Percentiles rank a stretch among this genome's conserved stretches.
Evolutionary conservation across 2,888 invertebrate species (phyloP).

Genomic region (Tiliacea aurago): DNA sequence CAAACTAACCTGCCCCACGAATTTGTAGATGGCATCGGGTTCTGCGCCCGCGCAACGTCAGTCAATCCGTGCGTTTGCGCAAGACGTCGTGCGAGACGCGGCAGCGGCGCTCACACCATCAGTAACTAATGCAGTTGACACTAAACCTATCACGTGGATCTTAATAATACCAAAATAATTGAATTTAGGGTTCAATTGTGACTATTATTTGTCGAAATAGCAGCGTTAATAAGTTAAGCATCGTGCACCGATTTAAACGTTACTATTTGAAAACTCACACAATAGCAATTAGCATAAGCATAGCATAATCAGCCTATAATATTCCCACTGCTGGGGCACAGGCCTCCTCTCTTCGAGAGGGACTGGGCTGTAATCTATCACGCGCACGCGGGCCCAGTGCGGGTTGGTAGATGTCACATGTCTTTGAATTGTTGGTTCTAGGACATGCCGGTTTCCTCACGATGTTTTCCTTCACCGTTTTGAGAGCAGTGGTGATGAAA

Average conservation of each 20-base stretch:
- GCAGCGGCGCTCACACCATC: constrained; percentile 65
- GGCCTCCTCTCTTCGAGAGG: too few species aligned
- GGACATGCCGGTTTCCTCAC: too few species aligned
- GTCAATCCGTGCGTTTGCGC: constrained; percentile 70
- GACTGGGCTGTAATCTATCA: too few species aligned
- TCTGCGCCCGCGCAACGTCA: constrained; percentile 61
- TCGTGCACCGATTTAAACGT: neutral
- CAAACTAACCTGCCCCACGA: constrained; percentile 67
- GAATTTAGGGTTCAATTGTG: constrained; percentile 40
- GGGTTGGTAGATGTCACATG: too few species aligned
- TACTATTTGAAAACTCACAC: too few species aligned
- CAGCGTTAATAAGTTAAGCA: neutral
- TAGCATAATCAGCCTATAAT: too few species aligned
- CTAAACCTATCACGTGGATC: constrained; percentile 49
- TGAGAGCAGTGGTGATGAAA: too few species aligned
- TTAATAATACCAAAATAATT: constrained; percentile 54
- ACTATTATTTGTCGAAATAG: constrained; percentile 28
- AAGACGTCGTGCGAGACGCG: constrained; percentile 73
- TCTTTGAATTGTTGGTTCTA: too few species aligned
- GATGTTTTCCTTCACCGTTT: too few species aligned
- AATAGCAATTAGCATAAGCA: too few species aligned
- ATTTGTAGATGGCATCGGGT: constrained; percentile 69
- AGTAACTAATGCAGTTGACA: constrained; percentile 64
- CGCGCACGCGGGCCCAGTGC: too few species aligned
- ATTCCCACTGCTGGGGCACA: too few species aligned